Percentiles rank a stretch among this genome's conserved stretches.
Conservation (phyloP, 2,113 vertebrate species). For the Microcebus murinus region DNA sequence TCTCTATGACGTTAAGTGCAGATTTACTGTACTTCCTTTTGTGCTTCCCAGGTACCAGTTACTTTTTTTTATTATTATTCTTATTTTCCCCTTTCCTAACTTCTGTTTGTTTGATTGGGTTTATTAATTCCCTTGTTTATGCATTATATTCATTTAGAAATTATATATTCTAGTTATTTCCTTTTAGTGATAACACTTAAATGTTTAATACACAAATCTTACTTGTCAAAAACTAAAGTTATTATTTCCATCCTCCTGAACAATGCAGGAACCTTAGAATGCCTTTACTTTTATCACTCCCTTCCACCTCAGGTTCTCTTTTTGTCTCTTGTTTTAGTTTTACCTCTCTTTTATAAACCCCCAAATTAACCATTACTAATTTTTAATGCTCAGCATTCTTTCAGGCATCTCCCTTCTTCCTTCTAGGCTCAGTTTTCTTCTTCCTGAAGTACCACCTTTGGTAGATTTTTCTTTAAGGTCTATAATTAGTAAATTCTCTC, state of each 20-base stretch:
- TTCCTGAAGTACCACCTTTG: background rate
- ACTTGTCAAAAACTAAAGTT: background rate
- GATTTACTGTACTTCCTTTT: background rate
- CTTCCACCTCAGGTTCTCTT: background rate
- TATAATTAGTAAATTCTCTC: background rate
- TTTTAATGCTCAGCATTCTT: background rate
- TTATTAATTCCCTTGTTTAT: background rate
- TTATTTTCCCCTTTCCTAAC: background rate
- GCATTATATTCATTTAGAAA: background rate
- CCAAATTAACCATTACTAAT: background rate
- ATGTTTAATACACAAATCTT: background rate
- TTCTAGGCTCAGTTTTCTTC: conserved; percentile 4
- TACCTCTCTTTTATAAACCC: background rate
- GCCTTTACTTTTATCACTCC: background rate
- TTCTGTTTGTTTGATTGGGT: background rate
- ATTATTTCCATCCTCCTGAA: background rate
- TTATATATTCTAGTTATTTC: background rate
- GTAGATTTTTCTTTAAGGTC: background rate
- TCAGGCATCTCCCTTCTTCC: background rate
- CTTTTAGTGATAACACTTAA: background rate
- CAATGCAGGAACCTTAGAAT: background rate
- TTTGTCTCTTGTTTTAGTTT: background rate
- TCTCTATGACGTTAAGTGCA: background rate
- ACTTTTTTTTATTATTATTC: background rate
- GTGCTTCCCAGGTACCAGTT: background rate